Percentiles rank a stretch among this genome's conserved stretches.
Conservation (phyloP, 2,113 vertebrate species). For the Oplegnathus fasciatus region DNA sequence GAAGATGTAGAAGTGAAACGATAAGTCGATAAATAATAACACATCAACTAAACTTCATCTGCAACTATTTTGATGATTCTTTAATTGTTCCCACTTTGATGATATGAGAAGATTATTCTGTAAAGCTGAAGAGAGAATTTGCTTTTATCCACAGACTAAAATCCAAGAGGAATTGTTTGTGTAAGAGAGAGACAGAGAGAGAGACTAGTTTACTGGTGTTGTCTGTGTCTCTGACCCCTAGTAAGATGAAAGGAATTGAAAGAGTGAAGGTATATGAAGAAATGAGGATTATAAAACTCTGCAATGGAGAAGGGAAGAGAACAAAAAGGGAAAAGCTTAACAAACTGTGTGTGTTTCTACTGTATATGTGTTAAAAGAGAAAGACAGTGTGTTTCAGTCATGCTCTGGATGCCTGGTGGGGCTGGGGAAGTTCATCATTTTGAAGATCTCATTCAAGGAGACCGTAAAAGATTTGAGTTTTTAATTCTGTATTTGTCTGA, state of each 20-base stretch:
- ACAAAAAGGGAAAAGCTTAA: neutral
- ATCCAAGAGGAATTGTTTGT: neutral
- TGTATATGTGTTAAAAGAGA: neutral
- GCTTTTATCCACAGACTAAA: conserved; percentile 2
- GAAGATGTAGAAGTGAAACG: neutral
- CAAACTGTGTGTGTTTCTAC: neutral
- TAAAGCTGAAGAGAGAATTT: neutral
- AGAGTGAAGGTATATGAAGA: neutral
- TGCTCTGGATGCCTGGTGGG: neutral
- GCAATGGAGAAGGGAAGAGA: neutral
- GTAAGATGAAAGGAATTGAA: neutral
- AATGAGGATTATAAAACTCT: neutral
- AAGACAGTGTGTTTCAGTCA: neutral
- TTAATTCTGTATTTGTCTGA: neutral
- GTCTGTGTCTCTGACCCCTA: neutral
- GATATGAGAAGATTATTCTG: neutral
- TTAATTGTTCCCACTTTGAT: neutral
- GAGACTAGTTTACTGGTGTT: neutral
- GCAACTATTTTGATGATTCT: too few species aligned
- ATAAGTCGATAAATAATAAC: neutral
- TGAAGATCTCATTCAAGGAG: conserved; percentile 2
- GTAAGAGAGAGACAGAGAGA: neutral
- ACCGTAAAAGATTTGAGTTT: conserved; percentile 2
- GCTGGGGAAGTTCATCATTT: conserved; percentile 14
- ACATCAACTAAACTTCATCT: neutral